phyloP scores from a whole-genome alignment of 2,113 vertebrate genomes.

The Pteronura brasiliensis region DNA sequence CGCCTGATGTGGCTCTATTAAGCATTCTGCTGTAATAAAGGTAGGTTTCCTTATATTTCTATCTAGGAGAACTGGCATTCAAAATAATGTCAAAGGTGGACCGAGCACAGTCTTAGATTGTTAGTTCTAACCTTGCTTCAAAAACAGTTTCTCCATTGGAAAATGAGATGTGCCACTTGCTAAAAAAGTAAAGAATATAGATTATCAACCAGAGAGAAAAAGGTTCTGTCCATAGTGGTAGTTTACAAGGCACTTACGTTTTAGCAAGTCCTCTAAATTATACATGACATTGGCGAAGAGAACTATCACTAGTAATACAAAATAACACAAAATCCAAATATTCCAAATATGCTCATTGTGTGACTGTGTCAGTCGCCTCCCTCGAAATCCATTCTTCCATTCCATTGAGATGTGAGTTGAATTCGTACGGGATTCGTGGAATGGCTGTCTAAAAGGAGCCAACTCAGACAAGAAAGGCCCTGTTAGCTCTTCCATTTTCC shows the following conservation, averaged over 20 bases:
- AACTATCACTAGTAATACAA: conserved; percentile 25
- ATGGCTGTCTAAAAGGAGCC: neutral
- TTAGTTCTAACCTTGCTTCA: neutral
- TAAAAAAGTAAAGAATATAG: conserved; percentile 64
- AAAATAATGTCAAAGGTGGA: conserved; percentile 33
- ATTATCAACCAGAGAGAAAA: conserved; percentile 60
- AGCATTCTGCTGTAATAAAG: neutral
- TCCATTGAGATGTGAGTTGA: neutral
- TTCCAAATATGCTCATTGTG: neutral
- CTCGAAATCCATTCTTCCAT: neutral
- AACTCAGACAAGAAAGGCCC: neutral
- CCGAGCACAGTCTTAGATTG: neutral
- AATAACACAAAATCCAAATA: conserved; percentile 43
- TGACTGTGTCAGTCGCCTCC: neutral
- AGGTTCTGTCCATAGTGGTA: conserved; percentile 30
- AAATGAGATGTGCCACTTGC: conserved; percentile 36
- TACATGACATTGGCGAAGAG: conserved; percentile 29
- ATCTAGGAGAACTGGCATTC: neutral
- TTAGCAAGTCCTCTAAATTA: conserved; percentile 61
- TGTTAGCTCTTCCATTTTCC: neutral
- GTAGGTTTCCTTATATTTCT: neutral
- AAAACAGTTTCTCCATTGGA: conserved; percentile 50
- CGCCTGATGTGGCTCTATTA: neutral
- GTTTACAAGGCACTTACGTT: conserved; percentile 49
- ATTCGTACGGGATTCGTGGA: neutral